phyloP scores from a whole-genome alignment of 2,888 invertebrate genomes.

The Aleiodes leptofemur region DNA sequence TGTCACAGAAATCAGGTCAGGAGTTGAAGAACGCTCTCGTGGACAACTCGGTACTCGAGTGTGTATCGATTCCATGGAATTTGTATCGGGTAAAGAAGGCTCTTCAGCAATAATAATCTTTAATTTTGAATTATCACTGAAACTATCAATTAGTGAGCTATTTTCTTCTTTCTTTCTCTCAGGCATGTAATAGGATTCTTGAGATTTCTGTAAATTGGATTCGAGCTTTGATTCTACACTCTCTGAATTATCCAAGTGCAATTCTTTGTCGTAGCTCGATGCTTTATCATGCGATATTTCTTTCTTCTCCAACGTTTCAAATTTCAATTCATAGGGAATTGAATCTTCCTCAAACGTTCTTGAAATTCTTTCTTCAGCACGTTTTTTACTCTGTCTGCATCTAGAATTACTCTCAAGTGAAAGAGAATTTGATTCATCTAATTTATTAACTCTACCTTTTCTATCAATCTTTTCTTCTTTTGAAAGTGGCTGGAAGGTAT shows the following conservation, averaged over 20 bases:
- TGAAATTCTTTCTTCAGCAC: constrained; percentile 70
- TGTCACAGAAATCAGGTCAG: constrained; percentile 55
- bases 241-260: constrained; percentile 38
- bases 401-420: constrained; percentile 54
- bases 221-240: constrained; percentile 20
- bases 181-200: background rate
- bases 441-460: constrained; percentile 46
- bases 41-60: constrained; percentile 46
- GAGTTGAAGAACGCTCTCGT: constrained; percentile 59
- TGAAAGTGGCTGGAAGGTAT: constrained; percentile 4
- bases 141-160: background rate
- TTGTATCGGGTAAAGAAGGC: constrained; percentile 33
- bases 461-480: constrained; percentile 25
- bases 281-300: constrained; percentile 23
- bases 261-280: constrained; percentile 59
- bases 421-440: constrained; percentile 14
- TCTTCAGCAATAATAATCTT: constrained; percentile 32
- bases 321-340: constrained; percentile 41
- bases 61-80: constrained; percentile 47
- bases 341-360: constrained; percentile 66
- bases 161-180: constrained; percentile 9
- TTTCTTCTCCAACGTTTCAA: constrained; percentile 13
- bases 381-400: constrained; percentile 70
- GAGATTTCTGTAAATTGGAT: background rate
- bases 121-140: background rate